A percentile compares a stretch with the other conserved stretches of the same genome.
These are phyloP conservation scores for Phycodurus eques DNA, from an alignment of 2,113 vertebrate genomes.

Conservation along the genomic window DNA sequence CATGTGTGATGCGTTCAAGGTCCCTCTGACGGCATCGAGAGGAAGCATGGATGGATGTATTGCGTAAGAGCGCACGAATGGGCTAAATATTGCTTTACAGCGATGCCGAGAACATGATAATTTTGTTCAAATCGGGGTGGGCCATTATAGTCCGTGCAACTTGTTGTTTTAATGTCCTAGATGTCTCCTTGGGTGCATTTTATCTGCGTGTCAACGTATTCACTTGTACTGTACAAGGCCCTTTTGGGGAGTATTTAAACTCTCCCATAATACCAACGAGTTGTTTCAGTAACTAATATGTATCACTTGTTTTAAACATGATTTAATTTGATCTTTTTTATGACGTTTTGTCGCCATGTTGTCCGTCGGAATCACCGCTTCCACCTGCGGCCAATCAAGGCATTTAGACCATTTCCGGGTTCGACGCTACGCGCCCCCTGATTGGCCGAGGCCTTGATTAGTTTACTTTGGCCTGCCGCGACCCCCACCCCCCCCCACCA, in stretches of 20 bases:
- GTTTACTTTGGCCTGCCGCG: constrained; percentile 51
- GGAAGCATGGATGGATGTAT: background rate
- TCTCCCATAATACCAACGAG: background rate
- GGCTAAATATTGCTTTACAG: background rate
- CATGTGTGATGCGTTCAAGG: constrained; percentile 55
- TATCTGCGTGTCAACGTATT: background rate
- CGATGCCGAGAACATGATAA: background rate
- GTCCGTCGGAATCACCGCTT: no score
- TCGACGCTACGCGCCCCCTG: constrained; percentile 12
- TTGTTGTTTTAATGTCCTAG: background rate
- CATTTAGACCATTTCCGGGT: constrained; percentile 25
- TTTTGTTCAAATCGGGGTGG: no score
- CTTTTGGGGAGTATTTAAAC: background rate
- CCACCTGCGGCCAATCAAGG: constrained; percentile 48
- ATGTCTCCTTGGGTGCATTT: background rate
- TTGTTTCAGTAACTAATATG: background rate
- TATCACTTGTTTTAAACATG: background rate
- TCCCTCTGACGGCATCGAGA: constrained; percentile 4
- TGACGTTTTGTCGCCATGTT: background rate
- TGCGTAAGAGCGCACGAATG: background rate
- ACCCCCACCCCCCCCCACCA: constrained; percentile 43
- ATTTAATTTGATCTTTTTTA: background rate
- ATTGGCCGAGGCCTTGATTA: constrained; percentile 58
- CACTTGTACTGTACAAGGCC: no score
- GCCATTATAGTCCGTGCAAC: background rate